Evolutionary conservation across 2,888 invertebrate species (phyloP).

Genomic region (Megalurothrips usitatus): DNA sequence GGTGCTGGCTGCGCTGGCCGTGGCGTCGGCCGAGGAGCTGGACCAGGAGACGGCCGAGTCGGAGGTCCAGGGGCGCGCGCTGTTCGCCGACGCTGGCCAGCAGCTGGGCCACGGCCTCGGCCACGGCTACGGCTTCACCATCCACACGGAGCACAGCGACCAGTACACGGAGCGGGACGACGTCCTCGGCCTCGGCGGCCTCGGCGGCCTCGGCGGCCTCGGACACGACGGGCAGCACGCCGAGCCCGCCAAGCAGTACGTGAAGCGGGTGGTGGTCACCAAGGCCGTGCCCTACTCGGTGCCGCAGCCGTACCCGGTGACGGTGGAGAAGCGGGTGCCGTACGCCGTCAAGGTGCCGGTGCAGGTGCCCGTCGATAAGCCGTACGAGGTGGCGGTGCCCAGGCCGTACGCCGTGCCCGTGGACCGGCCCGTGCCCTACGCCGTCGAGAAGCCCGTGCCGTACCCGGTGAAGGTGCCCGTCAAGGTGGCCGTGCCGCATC

Average conservation of each 20-base stretch:
- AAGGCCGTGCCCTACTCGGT: slow-evolving; percentile 39
- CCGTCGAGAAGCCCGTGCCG: slow-evolving; percentile 45
- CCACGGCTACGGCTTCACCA: slow-evolving; percentile 15
- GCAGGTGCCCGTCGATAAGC: slow-evolving; percentile 40
- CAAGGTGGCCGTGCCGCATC: slow-evolving; percentile 6
- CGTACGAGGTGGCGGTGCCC: slow-evolving; percentile 40
- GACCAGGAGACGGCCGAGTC: background rate
- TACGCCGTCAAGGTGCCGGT: slow-evolving; percentile 42
- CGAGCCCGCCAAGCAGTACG: slow-evolving; percentile 1
- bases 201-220: no score
- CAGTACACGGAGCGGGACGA: slow-evolving; percentile 2
- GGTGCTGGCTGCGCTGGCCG: background rate
- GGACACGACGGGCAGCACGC: background rate
- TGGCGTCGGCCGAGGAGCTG: background rate
- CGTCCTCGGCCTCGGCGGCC: background rate
- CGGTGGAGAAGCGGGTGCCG: slow-evolving; percentile 39
- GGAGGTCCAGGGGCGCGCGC: background rate
- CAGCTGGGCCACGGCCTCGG: slow-evolving; percentile 1
- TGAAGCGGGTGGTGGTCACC: slow-evolving; percentile 37
- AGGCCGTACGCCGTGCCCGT: slow-evolving; percentile 41
- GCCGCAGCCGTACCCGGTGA: slow-evolving; percentile 41
- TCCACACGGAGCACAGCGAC: slow-evolving; percentile 10
- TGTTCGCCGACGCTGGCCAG: background rate
- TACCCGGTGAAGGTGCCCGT: slow-evolving; percentile 42
- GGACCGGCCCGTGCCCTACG: slow-evolving; percentile 40